phyloP scores from a whole-genome alignment of 2,797 vertebrate genomes.

The Semotilus atromaculatus region DNA sequence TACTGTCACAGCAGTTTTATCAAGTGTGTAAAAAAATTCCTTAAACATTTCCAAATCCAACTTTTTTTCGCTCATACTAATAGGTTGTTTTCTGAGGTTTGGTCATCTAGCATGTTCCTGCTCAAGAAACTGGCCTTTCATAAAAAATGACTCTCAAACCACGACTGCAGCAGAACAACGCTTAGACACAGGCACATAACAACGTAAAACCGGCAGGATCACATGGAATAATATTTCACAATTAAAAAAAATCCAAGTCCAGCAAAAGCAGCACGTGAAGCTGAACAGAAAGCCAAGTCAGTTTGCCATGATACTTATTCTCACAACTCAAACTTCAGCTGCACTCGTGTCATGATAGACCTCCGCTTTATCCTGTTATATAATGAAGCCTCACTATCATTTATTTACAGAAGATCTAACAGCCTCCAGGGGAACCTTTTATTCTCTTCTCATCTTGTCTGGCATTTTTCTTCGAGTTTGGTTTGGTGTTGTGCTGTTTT shows the following conservation, averaged over 20 bases:
- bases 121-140: background rate
- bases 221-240: background rate
- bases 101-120: background rate
- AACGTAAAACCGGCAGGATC: background rate
- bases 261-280: background rate
- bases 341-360: background rate
- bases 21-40: background rate
- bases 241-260: background rate
- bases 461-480: background rate
- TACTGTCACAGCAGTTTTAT: background rate
- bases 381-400: slow-evolving; percentile 25
- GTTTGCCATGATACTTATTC: background rate
- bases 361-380: background rate
- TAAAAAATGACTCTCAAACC: background rate
- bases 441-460: background rate
- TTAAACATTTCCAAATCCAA: background rate
- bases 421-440: background rate
- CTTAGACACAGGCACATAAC: too few species aligned
- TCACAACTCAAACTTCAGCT: background rate
- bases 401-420: slow-evolving; percentile 24
- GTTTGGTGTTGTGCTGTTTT: background rate
- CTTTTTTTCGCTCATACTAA: background rate
- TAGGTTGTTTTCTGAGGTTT: background rate
- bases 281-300: background rate
- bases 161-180: background rate